phyloP scores from a whole-genome alignment of 2,888 invertebrate genomes.

The Drosophila neonasuta region DNA sequence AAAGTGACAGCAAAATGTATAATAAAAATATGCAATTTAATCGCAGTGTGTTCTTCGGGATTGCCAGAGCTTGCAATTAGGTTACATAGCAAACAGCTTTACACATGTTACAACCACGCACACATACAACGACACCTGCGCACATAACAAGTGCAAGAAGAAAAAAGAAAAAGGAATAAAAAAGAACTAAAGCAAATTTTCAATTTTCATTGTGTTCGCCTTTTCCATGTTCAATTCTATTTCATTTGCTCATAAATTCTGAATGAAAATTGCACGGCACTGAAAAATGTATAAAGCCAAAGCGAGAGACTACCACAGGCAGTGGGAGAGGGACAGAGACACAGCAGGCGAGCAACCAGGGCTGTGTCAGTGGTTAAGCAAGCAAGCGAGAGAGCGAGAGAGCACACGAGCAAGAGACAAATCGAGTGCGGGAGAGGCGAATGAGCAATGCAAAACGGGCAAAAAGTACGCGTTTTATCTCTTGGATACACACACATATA shows the following conservation, averaged over 20 bases:
- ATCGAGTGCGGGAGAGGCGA: conserved; percentile 3
- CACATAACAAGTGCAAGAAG: conserved; percentile 19
- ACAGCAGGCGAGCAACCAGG: background rate
- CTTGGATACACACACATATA: conserved; percentile 44
- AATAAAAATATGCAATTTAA: conserved; percentile 8
- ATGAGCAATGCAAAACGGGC: conserved; percentile 40
- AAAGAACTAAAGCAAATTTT: conserved; percentile 42
- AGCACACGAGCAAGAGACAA: background rate
- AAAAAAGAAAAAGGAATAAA: background rate
- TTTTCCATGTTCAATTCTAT: conserved; percentile 74
- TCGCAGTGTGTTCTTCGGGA: conserved; percentile 9
- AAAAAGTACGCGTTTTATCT: conserved; percentile 70
- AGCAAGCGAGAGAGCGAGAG: conserved; percentile 2
- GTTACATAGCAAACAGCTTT: conserved; percentile 46
- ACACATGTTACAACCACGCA: conserved; percentile 5
- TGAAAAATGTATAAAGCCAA: conserved; percentile 55
- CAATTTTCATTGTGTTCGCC: conserved; percentile 63
- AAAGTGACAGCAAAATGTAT: too few species aligned
- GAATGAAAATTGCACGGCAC: conserved; percentile 73
- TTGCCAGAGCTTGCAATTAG: conserved; percentile 14
- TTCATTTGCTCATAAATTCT: conserved; percentile 67
- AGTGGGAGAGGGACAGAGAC: conserved; percentile 17
- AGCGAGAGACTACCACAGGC: conserved; percentile 28
- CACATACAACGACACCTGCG: conserved; percentile 32
- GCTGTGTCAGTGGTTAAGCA: background rate